phyloP scores from a whole-genome alignment of 1,140 invertebrate species.

The Anastrepha obliqua region DNA sequence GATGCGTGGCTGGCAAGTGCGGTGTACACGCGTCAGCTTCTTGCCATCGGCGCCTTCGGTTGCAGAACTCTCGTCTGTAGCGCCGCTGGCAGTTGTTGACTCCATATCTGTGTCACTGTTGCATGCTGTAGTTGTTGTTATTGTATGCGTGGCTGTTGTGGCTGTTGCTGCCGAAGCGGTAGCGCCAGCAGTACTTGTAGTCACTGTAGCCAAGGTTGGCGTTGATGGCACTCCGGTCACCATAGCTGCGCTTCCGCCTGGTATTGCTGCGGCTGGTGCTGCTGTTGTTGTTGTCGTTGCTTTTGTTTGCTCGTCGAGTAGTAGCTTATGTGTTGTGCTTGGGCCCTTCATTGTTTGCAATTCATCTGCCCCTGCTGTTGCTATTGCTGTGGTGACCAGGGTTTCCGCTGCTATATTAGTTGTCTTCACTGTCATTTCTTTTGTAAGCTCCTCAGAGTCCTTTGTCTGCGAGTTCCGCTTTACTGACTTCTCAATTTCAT shows the following conservation, averaged over 20 bases:
- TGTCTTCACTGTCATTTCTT: background rate
- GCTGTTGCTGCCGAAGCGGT: background rate
- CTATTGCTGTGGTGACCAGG: constrained; percentile 48
- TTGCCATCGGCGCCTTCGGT: background rate
- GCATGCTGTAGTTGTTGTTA: constrained; percentile 30
- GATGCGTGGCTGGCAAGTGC: constrained; percentile 43
- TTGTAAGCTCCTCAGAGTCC: background rate
- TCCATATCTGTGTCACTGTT: constrained; percentile 34
- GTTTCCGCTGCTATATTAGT: background rate
- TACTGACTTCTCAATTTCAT: constrained; percentile 21
- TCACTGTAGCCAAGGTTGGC: constrained; percentile 2
- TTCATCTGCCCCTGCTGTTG: constrained; percentile 41
- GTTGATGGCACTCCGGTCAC: background rate
- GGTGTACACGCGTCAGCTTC: constrained; percentile 36
- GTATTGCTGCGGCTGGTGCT: background rate
- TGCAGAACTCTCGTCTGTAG: background rate
- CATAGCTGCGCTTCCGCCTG: background rate
- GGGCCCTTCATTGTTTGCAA: background rate
- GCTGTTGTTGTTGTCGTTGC: background rate
- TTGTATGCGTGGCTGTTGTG: constrained; percentile 8
- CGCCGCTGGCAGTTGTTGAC: background rate
- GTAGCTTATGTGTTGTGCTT: background rate
- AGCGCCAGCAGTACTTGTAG: background rate
- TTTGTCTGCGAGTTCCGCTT: constrained; percentile 44
- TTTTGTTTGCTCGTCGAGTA: background rate